A percentile compares a stretch with the other conserved stretches of the same genome.
Evolutionary conservation across 2,888 invertebrate species (phyloP).

Genomic region (Hylaea fasciaria): DNA sequence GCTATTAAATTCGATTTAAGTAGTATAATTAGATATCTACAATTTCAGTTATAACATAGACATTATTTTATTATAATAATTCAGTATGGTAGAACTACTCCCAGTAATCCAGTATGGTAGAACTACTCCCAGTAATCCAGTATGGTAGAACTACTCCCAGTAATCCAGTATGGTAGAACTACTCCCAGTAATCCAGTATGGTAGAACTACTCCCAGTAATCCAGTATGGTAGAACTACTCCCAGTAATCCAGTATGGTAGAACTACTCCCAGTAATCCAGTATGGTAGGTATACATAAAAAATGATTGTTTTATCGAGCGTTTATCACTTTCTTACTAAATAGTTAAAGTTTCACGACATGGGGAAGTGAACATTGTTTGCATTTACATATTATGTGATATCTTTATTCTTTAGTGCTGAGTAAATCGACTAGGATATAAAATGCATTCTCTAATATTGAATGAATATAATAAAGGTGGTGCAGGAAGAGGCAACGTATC

Average conservation of each 20-base stretch:
- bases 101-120: background rate
- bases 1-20: slow-evolving; percentile 25
- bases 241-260: background rate
- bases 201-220: slow-evolving; percentile 3
- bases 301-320: no score
- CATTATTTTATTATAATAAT: no score
- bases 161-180: slow-evolving; percentile 1
- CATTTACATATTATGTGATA: slow-evolving; percentile 16
- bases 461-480: background rate
- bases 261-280: no score
- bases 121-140: no score
- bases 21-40: slow-evolving; percentile 5
- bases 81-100: slow-evolving; percentile 4
- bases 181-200: background rate
- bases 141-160: slow-evolving; percentile 3
- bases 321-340: no score
- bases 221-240: slow-evolving; percentile 3
- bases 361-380: slow-evolving; percentile 1
- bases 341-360: background rate
- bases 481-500: background rate
- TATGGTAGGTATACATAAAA: no score
- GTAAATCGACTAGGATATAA: slow-evolving; percentile 31
- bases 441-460: slow-evolving; percentile 15
- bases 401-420: slow-evolving; percentile 26
- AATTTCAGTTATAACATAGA: background rate